Evolutionary conservation across 2,113 vertebrate genomes (phyloP).

Genomic region (Glaucomys volans): DNA sequence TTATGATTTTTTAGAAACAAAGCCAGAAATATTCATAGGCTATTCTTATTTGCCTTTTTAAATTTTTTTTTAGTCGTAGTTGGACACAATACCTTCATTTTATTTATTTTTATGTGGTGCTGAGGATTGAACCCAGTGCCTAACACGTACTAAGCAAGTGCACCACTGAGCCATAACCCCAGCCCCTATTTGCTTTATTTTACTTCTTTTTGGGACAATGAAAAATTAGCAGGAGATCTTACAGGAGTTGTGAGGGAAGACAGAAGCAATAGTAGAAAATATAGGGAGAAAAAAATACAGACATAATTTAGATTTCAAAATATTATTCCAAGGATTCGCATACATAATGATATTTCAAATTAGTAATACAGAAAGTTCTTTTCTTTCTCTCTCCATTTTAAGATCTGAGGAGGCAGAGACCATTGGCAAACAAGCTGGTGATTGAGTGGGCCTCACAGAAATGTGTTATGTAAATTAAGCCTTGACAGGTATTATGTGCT

Average conservation of each 20-base stretch:
- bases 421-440: conserved; percentile 18
- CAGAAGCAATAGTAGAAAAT: conserved; percentile 14
- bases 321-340: conserved; percentile 14
- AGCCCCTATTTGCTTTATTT: not conserved
- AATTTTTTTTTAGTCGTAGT: too few species aligned
- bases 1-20: conserved; percentile 34
- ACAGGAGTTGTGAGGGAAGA: not conserved
- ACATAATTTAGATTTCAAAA: conserved; percentile 41
- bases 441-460: conserved; percentile 46
- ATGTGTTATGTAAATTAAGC: conserved; percentile 45
- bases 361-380: not conserved
- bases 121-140: too few species aligned
- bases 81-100: too few species aligned
- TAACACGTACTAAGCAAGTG: too few species aligned
- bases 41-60: not conserved
- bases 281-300: not conserved
- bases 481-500: conserved; percentile 46
- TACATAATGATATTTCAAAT: not conserved
- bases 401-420: not conserved
- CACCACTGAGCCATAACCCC: too few species aligned
- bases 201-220: not conserved
- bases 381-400: not conserved
- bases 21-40: not conserved
- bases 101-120: too few species aligned
- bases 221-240: not conserved